Percentiles rank a stretch among this genome's conserved stretches.
phyloP scores from a whole-genome alignment of 1,140 invertebrate species.

The Probaryconus sp. region DNA sequence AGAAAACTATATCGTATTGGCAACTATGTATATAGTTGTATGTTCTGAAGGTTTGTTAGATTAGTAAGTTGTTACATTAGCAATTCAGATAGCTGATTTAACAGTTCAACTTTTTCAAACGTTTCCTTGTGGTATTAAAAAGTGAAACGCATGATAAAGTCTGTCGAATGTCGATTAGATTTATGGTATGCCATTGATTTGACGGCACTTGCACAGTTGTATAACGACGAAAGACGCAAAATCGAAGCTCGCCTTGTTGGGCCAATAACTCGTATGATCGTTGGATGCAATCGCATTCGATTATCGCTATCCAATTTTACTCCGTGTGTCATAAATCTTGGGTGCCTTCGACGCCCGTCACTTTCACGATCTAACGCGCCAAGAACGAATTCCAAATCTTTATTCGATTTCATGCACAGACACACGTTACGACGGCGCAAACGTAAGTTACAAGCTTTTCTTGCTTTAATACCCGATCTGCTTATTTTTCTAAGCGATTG shows the following conservation, averaged over 20 bases:
- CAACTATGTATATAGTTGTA: no score
- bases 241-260: constrained; percentile 48
- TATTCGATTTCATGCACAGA: constrained; percentile 57
- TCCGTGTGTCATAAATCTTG: constrained; percentile 55
- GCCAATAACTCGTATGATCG: constrained; percentile 60
- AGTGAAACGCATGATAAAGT: no score
- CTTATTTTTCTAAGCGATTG: constrained; percentile 55
- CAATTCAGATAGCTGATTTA: no score
- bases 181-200: constrained; percentile 21
- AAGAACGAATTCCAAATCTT: constrained; percentile 55
- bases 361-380: constrained; percentile 51
- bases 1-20: no score
- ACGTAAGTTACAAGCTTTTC: constrained; percentile 48
- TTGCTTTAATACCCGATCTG: constrained; percentile 40
- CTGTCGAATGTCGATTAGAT: constrained; percentile 15
- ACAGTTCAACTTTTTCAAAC: no score
- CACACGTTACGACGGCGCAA: constrained; percentile 43
- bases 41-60: no score
- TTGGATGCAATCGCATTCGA: constrained; percentile 56
- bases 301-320: constrained; percentile 58
- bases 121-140: no score
- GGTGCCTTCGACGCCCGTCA: constrained; percentile 52
- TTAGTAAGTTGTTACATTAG: no score
- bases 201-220: constrained; percentile 20
- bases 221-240: constrained; percentile 45